These are phyloP conservation scores for rat (Rattus norvegicus) DNA, from an alignment of 2,113 vertebrate species.

Conservation along the genomic window DNA sequence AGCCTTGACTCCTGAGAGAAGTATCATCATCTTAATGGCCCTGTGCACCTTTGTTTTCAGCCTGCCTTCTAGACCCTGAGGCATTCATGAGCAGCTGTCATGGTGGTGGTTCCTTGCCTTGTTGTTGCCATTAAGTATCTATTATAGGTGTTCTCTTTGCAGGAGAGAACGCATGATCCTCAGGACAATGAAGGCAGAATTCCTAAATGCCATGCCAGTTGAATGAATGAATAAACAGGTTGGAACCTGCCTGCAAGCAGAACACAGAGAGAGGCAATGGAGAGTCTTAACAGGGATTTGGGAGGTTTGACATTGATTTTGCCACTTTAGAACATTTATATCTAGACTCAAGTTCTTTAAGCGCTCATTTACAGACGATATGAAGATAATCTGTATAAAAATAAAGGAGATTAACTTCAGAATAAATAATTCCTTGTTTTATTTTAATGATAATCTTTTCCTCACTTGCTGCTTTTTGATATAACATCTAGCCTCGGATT, in stretches of 20 bases:
- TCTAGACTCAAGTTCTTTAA: conserved; percentile 2
- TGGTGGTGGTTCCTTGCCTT: rapidly evolving
- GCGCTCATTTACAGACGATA: conserved; percentile 13
- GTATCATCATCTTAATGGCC: too few relatives aligned
- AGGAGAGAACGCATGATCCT: not conserved
- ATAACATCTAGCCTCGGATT: not conserved
- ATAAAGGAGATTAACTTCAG: conserved; percentile 35
- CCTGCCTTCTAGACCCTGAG: rapidly evolving
- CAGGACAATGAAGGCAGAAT: not conserved
- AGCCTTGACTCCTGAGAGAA: not conserved
- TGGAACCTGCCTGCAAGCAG: rapidly evolving
- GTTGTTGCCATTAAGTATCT: too few relatives aligned
- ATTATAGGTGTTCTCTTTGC: not conserved
- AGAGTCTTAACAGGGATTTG: not conserved
- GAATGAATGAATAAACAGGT: not conserved
- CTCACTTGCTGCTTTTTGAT: not conserved
- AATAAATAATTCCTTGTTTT: not conserved
- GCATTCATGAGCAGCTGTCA: rapidly evolving
- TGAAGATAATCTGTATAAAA: conserved; percentile 25
- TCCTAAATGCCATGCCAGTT: not conserved
- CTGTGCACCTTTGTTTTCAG: not conserved
- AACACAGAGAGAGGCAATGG: not conserved
- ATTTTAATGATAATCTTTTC: not conserved
- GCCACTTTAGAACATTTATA: conserved; percentile 18
- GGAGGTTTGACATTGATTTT: not conserved